Evolutionary conservation across 2,797 vertebrate species (phyloP).

Genomic region (Sebastes iracundus): DNA sequence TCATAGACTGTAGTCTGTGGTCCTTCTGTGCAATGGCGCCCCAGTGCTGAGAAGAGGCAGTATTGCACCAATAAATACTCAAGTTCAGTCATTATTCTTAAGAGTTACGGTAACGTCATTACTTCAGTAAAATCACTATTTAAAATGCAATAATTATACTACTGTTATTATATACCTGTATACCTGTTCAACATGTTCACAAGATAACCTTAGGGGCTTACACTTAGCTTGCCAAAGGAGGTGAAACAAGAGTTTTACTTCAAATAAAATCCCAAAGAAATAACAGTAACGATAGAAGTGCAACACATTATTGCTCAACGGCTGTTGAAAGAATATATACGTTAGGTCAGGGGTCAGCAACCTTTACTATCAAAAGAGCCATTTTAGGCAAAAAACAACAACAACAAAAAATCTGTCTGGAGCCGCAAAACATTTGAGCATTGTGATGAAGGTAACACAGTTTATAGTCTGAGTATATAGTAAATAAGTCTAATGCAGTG

Average conservation of each 20-base stretch:
- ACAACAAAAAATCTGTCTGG: too few species aligned
- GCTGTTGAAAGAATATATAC: neutral
- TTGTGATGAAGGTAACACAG: too few species aligned
- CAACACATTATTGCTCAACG: neutral
- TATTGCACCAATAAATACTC: constrained; percentile 1
- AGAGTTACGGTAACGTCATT: constrained; percentile 27
- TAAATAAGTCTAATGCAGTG: too few species aligned
- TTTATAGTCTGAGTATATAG: too few species aligned
- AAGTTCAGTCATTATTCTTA: neutral
- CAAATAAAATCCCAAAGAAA: neutral
- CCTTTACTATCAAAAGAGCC: too few species aligned
- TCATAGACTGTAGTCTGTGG: too few species aligned
- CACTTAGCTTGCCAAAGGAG: neutral
- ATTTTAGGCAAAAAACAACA: too few species aligned
- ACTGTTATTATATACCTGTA: neutral
- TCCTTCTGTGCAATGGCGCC: constrained; percentile 35
- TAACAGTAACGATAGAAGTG: neutral
- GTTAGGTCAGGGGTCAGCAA: too few species aligned
- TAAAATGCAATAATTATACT: neutral
- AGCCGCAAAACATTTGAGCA: too few species aligned
- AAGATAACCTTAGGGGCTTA: too few species aligned
- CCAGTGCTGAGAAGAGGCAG: neutral
- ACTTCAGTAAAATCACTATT: neutral
- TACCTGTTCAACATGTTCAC: neutral
- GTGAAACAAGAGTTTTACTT: neutral